These are phyloP conservation scores for Idaea straminata DNA, from an alignment of 2,888 invertebrate genomes.

Conservation along the genomic window DNA sequence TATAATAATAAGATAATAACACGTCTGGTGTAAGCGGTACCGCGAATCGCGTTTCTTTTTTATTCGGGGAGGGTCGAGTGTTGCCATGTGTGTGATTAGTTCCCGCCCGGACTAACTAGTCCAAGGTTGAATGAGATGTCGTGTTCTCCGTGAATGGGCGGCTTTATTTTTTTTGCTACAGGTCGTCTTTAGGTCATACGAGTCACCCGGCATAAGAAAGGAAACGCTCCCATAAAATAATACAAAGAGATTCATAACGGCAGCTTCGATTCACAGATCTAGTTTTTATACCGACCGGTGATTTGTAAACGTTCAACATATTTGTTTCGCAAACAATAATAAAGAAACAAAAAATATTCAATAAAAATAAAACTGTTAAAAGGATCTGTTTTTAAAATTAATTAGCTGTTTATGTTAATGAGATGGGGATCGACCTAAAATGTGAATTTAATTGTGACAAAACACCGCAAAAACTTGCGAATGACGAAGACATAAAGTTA, in stretches of 20 bases:
- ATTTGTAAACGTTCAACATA: constrained; percentile 39
- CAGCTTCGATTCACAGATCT: constrained; percentile 35
- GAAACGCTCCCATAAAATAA: constrained; percentile 48
- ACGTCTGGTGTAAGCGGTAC: constrained; percentile 68
- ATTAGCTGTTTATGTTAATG: constrained; percentile 71
- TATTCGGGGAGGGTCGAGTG: constrained; percentile 40
- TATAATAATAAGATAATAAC: constrained; percentile 75
- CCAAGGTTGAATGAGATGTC: constrained; percentile 65
- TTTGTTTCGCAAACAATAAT: constrained; percentile 47
- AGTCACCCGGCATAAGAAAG: constrained; percentile 62
- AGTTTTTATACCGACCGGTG: constrained; percentile 25
- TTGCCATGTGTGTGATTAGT: constrained; percentile 64
- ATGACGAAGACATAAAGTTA: constrained; percentile 65
- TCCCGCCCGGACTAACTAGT: constrained; percentile 71
- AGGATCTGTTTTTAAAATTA: constrained; percentile 63
- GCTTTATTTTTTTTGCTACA: constrained; percentile 68
- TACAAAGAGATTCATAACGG: constrained; percentile 53
- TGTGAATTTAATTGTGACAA: constrained; percentile 64
- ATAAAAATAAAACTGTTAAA: constrained; percentile 56
- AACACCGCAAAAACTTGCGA: constrained; percentile 57
- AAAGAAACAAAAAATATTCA: constrained; percentile 49
- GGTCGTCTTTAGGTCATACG: constrained; percentile 70
- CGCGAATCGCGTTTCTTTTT: constrained; percentile 60
- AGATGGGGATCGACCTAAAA: constrained; percentile 54
- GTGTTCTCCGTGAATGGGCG: constrained; percentile 57